Base-by-base conservation (phyloP, 1,140 invertebrate genomes). In the Conus ventricosus region DNA sequence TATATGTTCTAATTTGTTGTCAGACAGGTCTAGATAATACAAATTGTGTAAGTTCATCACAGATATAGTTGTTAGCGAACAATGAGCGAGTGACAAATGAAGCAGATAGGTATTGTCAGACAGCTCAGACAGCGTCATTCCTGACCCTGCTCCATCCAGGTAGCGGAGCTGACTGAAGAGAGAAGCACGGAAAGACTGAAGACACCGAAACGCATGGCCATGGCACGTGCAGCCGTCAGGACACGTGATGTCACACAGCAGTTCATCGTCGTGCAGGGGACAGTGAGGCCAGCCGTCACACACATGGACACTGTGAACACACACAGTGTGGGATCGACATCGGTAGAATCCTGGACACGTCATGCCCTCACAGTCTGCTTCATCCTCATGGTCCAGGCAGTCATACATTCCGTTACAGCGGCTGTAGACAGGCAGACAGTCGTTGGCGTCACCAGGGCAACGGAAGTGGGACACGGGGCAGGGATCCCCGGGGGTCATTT, bases 151-250 rank as follows among this genome's bases (percentile, higher is more conserved):
- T 39, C 54, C 63, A 76, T 55, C 53, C 57, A 57, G 15, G 55
- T 84, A 84, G 83, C 83, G 83, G 20, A 84, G n/a, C 4, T 75
- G 51, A 54, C 20, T 6, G 39, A 85, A 83, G n/a, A 51, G 25
- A 23, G 25, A 25, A 51, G 53, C 27, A 5, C 20, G 63, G 55
- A 88, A 78, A 23, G 55, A 20, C 53, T 67, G 55, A 8, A 57
- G 25, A 53, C 88, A 89, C 0, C 25, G 27, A n/a, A 88, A 67
- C 13, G 78, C 63, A 53, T 39, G 71, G 27, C 76, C 85, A 54
- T n/a, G 55, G 75, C 85, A 90, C 11, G 54, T 60, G 60, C 88
- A 90, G 54, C 27, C 76, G 93, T 54, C 90, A 94, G 83, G 83
- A 27, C 83, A 84, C 13, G 17, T 60, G 13, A 84, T 0, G 54